These are phyloP conservation scores for Sminthopsis crassicaudata DNA, from an alignment of 2,113 vertebrate genomes.

Conservation along the genomic window DNA sequence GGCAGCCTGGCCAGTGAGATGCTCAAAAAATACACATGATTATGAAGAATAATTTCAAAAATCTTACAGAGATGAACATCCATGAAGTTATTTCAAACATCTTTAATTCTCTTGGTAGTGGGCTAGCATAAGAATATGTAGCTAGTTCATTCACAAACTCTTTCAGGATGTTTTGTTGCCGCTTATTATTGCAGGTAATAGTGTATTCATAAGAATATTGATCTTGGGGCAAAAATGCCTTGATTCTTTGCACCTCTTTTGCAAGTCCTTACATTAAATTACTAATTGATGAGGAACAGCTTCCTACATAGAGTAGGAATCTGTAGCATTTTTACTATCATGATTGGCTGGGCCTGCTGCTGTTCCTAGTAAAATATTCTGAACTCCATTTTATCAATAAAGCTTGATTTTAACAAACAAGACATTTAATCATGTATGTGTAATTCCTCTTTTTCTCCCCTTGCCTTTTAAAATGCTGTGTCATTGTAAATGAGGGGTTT, in stretches of 20 bases:
- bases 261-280: conserved; percentile 81
- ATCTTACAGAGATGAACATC: conserved; percentile 68
- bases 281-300: conserved; percentile 82
- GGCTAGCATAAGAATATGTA: conserved; percentile 56
- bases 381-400: conserved; percentile 92
- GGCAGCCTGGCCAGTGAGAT: conserved; percentile 85
- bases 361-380: conserved; percentile 87
- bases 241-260: conserved; percentile 84
- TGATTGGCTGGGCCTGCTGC: conserved; percentile 88
- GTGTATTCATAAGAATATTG: conserved; percentile 68
- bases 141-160: conserved; percentile 71
- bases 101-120: conserved; percentile 76
- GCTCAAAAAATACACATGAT: conserved; percentile 79
- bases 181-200: conserved; percentile 68
- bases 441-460: conserved; percentile 84
- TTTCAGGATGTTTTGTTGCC: conserved; percentile 66
- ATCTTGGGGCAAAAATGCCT: conserved; percentile 79
- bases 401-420: conserved; percentile 90
- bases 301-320: conserved; percentile 82
- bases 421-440: conserved; percentile 86
- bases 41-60: conserved; percentile 76
- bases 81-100: conserved; percentile 66
- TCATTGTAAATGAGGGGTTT: conserved; percentile 83
- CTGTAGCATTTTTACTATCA: conserved; percentile 86
- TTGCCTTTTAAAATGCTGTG: conserved; percentile 81